phyloP scores from a whole-genome alignment of 2,797 vertebrate species.

The Amniataba percoides region DNA sequence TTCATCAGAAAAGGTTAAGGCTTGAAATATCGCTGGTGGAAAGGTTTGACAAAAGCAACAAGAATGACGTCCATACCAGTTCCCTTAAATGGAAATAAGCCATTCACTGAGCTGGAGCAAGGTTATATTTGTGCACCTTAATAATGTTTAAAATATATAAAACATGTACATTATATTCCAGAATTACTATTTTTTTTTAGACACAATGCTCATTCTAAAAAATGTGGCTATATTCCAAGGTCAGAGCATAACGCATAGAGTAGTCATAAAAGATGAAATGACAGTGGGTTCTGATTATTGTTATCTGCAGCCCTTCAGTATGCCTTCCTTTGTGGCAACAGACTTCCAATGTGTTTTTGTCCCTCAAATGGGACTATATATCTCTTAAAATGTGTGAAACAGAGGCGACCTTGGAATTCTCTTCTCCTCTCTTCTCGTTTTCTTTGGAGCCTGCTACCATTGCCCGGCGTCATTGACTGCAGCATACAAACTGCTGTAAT shows the following conservation, averaged over 20 bases:
- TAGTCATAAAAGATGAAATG: slow-evolving; percentile 63
- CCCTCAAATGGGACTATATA: slow-evolving; percentile 28
- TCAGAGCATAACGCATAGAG: slow-evolving; percentile 50
- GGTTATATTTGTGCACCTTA: slow-evolving; percentile 15
- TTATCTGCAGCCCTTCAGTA: slow-evolving; percentile 54
- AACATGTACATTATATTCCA: not conserved
- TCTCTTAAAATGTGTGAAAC: slow-evolving; percentile 39
- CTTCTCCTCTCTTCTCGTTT: slow-evolving; percentile 4
- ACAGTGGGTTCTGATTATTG: slow-evolving; percentile 47
- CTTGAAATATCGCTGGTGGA: not conserved
- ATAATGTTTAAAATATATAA: not conserved
- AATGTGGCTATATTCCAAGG: slow-evolving; percentile 50
- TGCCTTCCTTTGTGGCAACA: slow-evolving; percentile 45
- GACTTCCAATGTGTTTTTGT: slow-evolving; percentile 39
- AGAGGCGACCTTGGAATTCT: slow-evolving; percentile 31
- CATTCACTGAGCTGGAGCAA: not conserved
- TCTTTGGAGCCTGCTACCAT: slow-evolving; percentile 12
- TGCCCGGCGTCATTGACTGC: slow-evolving; percentile 43
- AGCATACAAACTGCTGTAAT: slow-evolving; percentile 61
- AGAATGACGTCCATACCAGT: not conserved
- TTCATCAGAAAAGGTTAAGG: not conserved
- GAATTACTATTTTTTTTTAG: not conserved
- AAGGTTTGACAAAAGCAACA: not conserved
- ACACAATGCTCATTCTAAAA: slow-evolving; percentile 12
- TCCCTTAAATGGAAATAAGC: not conserved